These are phyloP conservation scores for Scaptomyza pallida DNA, from an alignment of 1,140 invertebrate genomes.

Conservation along the genomic window DNA sequence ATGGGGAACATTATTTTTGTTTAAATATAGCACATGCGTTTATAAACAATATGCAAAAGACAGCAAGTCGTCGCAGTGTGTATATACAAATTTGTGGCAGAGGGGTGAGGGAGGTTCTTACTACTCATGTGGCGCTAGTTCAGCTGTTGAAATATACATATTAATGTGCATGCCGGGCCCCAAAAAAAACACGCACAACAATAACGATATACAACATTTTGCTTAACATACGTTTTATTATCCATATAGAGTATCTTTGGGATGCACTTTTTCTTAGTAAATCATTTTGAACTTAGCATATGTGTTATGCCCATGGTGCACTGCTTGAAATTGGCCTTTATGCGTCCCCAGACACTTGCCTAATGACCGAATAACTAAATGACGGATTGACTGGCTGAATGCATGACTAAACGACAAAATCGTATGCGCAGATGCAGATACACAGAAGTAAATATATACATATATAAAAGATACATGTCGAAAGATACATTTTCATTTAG, in stretches of 20 bases:
- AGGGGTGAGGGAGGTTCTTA: background rate
- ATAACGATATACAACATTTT: slow-evolving; percentile 28
- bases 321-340: slow-evolving; percentile 21
- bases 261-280: slow-evolving; percentile 43
- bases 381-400: slow-evolving; percentile 20
- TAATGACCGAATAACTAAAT: slow-evolving; percentile 39
- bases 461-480: slow-evolving; percentile 11
- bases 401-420: slow-evolving; percentile 25
- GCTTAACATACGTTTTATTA: slow-evolving; percentile 20
- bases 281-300: background rate
- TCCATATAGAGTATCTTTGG: slow-evolving; percentile 16
- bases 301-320: slow-evolving; percentile 26
- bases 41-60: slow-evolving; percentile 61
- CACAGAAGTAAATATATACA: slow-evolving; percentile 1
- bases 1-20: slow-evolving; percentile 64
- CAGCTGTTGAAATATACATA: slow-evolving; percentile 50
- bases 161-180: background rate
- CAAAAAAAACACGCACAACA: slow-evolving; percentile 35
- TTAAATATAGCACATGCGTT: slow-evolving; percentile 75
- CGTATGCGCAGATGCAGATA: slow-evolving; percentile 31
- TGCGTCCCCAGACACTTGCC: slow-evolving; percentile 43
- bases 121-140: slow-evolving; percentile 55
- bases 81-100: background rate
- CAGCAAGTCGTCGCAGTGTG: slow-evolving; percentile 23
- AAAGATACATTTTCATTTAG: slow-evolving; percentile 52